These are phyloP conservation scores for Megathymus violae DNA, from an alignment of 1,140 invertebrate species.

Conservation along the genomic window DNA sequence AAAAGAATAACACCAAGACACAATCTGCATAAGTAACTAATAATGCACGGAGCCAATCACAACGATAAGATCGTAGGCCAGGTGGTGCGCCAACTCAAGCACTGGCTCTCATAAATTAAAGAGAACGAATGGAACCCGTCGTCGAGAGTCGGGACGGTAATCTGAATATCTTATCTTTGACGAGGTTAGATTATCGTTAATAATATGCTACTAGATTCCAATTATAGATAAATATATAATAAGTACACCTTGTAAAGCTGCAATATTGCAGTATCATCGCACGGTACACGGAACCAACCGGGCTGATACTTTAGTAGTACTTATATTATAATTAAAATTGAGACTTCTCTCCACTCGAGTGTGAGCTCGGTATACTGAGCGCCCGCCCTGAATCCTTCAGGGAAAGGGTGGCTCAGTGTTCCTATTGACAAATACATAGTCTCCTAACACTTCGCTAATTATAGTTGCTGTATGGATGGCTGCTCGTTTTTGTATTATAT, in stretches of 20 bases:
- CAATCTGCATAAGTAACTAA: conserved; percentile 1
- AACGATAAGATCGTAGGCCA: conserved; percentile 16
- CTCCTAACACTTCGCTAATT: too few species aligned
- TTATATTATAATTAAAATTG: too few species aligned
- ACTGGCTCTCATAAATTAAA: conserved; percentile 24
- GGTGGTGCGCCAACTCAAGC: conserved; percentile 11
- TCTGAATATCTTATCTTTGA: conserved; percentile 29
- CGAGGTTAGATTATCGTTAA: conserved; percentile 18
- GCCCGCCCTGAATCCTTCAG: too few species aligned
- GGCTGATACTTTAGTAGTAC: too few species aligned
- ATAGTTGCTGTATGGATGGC: too few species aligned
- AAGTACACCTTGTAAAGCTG: neutral
- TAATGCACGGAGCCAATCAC: conserved; percentile 16
- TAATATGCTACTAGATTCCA: conserved; percentile 11
- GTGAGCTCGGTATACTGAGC: too few species aligned
- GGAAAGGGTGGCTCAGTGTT: too few species aligned
- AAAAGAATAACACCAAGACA: conserved; percentile 6
- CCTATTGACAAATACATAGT: too few species aligned
- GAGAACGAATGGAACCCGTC: conserved; percentile 22
- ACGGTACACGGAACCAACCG: too few species aligned
- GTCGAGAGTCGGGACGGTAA: conserved; percentile 1
- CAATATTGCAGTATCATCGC: too few species aligned
- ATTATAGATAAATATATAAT: conserved; percentile 17
- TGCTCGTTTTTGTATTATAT: too few species aligned
- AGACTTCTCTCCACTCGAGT: too few species aligned